Conservation (phyloP, 2,888 invertebrate species). For the Smittia sp. region DNA sequence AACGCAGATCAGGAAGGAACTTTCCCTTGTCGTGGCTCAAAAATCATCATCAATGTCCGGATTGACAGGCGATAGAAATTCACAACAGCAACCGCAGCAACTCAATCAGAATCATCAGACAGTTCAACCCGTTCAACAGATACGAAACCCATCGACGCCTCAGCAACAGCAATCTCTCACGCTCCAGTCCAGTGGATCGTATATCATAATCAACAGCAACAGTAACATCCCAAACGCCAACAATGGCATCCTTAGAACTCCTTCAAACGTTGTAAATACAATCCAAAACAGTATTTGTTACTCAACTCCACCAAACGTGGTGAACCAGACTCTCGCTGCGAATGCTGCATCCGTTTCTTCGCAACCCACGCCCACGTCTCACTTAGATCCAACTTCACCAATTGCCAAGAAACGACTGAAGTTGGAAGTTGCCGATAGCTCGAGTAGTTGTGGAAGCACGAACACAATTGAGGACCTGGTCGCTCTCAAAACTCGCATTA, state of each 20-base stretch:
- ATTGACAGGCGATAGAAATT: constrained; percentile 38
- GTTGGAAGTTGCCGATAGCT: constrained; percentile 43
- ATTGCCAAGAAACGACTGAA: constrained; percentile 56
- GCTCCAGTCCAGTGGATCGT: constrained; percentile 7
- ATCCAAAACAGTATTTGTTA: constrained; percentile 37
- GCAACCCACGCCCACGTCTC: constrained; percentile 41
- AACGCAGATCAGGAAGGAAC: not conserved
- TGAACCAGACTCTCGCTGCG: constrained; percentile 40
- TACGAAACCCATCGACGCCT: not conserved
- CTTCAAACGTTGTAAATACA: constrained; percentile 41
- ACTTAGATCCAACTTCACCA: constrained; percentile 48
- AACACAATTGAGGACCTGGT: constrained; percentile 54
- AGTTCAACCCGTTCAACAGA: constrained; percentile 25
- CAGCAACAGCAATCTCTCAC: constrained; percentile 19
- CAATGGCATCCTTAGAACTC: constrained; percentile 45
- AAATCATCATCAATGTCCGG: constrained; percentile 44
- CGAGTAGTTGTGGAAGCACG: constrained; percentile 42
- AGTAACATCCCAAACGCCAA: not conserved
- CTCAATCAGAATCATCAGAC: constrained; percentile 21
- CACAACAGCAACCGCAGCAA: constrained; percentile 30
- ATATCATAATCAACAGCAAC: constrained; percentile 43
- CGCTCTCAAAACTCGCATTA: constrained; percentile 63
- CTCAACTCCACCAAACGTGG: constrained; percentile 41
- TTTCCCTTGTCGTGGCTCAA: constrained; percentile 13
- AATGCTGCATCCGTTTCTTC: not conserved